Evolutionary conservation across 2,113 vertebrate species (phyloP), one percentile per base, ranked within the genome.

Genomic region (Callionymus lyra): DNA sequence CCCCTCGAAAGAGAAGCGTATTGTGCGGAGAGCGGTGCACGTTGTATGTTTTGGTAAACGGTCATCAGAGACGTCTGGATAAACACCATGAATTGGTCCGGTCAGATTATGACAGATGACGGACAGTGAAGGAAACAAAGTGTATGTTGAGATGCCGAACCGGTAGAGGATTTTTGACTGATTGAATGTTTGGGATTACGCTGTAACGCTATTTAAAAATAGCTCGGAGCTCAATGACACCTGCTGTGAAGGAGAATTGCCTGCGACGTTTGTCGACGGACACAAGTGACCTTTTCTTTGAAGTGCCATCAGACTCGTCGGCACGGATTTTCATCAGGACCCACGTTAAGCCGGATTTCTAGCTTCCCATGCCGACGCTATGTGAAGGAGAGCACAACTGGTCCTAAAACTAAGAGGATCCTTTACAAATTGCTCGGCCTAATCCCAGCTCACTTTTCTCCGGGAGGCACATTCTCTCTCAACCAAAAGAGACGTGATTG

Each of bases 261-360:
- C 56, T 41, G 47, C 53, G 71, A 64, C 63, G 61, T 54, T 66
- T 4, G 21, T 45, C 66, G 59, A 67, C 35, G 41, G 59, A 42
- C 41, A 53, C 49, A 65, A 59, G 50, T 69, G 72, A 79, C 73
- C 74, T 72, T 74, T 69, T 18, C 19, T 63, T 74, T 70, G 43
- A 73, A 52, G 65, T 72, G 56, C 56, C 56, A 58, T 70, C 63
- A 63, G 62, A 41, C 53, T 47, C 68, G 68, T 74, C 67, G 64
- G 60, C 47, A 32, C n/a, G 49, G 31, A 68, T 80, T 69, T 69
- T 51, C 65, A 49, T 73, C 43, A 54, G 64, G 57, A 50, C 55
- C 46, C 12, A 60, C 53, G 59, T 37, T 68, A 50, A 68, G 59
- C 66, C 45, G 35, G 54, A 63, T 70, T 77, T 80, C 58, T 77